Conservation (phyloP, 2,888 invertebrate species). For the Lithophane semibrunnea region DNA sequence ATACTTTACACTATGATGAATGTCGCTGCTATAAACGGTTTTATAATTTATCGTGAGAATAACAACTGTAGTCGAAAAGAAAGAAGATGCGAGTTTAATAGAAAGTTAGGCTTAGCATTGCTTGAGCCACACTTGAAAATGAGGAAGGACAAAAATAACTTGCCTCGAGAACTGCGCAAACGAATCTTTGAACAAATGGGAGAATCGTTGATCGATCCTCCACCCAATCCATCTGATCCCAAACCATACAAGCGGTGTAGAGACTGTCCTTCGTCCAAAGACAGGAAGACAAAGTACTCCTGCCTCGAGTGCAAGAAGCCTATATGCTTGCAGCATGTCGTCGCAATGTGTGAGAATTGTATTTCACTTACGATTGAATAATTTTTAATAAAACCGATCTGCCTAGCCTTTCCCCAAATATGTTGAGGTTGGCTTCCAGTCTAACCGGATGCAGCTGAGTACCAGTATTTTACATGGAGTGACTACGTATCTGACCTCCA, state of each 20-base stretch:
- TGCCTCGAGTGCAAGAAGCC: constrained; percentile 46
- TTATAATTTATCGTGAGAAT: constrained; percentile 39
- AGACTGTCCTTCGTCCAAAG: constrained; percentile 39
- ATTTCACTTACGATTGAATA: constrained; percentile 3
- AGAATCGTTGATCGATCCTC: constrained; percentile 19
- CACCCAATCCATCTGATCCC: background rate
- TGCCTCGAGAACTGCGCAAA: constrained; percentile 44
- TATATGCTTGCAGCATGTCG: constrained; percentile 42
- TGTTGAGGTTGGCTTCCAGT: too few species aligned
- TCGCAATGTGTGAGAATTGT: constrained; percentile 41
- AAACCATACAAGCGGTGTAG: constrained; percentile 42
- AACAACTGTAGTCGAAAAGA: constrained; percentile 27
- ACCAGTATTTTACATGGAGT: too few species aligned
- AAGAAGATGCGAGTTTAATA: constrained; percentile 35
- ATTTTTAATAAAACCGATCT: background rate
- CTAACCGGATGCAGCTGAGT: too few species aligned
- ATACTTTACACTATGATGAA: constrained; percentile 46
- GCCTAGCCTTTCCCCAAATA: too few species aligned
- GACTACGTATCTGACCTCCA: too few species aligned
- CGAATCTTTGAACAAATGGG: constrained; percentile 43
- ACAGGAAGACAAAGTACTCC: constrained; percentile 42
- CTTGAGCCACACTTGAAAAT: constrained; percentile 19
- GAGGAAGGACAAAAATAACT: constrained; percentile 36
- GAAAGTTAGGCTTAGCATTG: constrained; percentile 37
- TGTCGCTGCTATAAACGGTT: constrained; percentile 37